Conservation (phyloP, 2,113 vertebrate species). For the Cyprinodon variegatus region DNA sequence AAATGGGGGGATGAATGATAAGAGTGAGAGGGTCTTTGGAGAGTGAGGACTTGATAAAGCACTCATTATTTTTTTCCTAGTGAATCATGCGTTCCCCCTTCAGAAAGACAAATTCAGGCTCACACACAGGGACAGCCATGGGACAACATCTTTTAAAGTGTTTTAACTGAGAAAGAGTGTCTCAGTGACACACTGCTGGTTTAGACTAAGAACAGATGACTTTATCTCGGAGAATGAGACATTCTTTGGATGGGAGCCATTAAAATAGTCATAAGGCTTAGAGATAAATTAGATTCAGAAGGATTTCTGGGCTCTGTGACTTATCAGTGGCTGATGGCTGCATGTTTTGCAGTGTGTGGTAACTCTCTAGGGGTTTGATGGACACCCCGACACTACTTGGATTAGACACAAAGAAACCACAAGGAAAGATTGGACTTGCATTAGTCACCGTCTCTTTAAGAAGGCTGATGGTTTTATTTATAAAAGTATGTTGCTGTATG, state of each 20-base stretch:
- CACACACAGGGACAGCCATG: constrained; percentile 1
- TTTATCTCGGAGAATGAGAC: constrained; percentile 24
- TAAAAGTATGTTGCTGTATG: constrained; percentile 1
- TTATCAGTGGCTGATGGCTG: constrained; percentile 31
- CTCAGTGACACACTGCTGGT: constrained; percentile 13
- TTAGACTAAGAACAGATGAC: constrained; percentile 1
- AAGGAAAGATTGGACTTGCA: constrained; percentile 1
- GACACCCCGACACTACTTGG: constrained; percentile 49
- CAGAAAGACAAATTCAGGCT: not conserved
- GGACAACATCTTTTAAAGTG: constrained; percentile 15
- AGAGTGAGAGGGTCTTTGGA: too few species aligned
- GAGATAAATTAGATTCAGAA: constrained; percentile 34
- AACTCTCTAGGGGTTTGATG: constrained; percentile 49
- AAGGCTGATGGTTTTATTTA: not conserved
- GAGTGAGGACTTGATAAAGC: too few species aligned
- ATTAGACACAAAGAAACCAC: constrained; percentile 5
- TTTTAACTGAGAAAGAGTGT: constrained; percentile 7
- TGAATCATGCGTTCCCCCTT: constrained; percentile 17
- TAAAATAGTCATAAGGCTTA: constrained; percentile 4
- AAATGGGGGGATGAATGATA: too few species aligned
- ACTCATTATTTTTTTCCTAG: not conserved
- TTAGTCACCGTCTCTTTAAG: constrained; percentile 6
- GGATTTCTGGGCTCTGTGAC: constrained; percentile 38
- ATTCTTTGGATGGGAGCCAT: constrained; percentile 22
- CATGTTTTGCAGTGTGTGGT: constrained; percentile 26